phyloP scores from a whole-genome alignment of 2,888 invertebrate species.

The Zeuzera pyrina region DNA sequence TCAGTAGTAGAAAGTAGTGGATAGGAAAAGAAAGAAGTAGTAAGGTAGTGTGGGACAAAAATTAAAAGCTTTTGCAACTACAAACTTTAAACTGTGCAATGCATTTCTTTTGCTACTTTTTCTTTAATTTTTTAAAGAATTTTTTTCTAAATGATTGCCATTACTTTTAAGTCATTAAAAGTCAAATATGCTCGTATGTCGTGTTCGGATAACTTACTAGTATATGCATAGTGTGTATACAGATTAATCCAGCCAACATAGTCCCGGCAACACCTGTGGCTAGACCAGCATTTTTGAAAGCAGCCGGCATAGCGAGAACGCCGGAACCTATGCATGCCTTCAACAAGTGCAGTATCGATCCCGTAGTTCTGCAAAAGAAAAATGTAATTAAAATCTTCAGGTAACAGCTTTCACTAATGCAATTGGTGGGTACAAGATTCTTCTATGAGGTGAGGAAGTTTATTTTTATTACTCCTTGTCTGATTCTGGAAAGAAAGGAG shows the following conservation, averaged over 20 bases:
- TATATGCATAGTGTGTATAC: conserved; percentile 92
- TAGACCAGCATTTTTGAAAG: conserved; percentile 88
- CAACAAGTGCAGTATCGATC: conserved; percentile 89
- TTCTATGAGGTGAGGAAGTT: not conserved
- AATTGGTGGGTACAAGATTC: not conserved
- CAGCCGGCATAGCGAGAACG: conserved; percentile 91
- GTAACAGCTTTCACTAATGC: not conserved
- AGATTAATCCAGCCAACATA: conserved; percentile 85
- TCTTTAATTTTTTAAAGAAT: no score
- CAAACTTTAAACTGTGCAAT: no score
- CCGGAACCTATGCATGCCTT: conserved; percentile 96
- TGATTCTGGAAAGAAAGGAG: no score
- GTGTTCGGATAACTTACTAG: no score
- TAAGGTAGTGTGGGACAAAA: no score
- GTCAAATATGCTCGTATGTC: no score
- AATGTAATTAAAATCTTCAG: not conserved
- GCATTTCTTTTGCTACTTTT: no score
- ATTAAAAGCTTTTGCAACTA: no score
- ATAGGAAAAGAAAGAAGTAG: no score
- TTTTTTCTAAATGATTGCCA: no score
- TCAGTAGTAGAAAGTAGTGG: no score
- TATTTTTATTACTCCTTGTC: not conserved
- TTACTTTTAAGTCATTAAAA: no score
- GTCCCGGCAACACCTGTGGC: conserved; percentile 83
- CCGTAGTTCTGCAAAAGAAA: conserved; percentile 75